Conservation (phyloP, 2,797 vertebrate genomes). For the Florisuga fusca region DNA sequence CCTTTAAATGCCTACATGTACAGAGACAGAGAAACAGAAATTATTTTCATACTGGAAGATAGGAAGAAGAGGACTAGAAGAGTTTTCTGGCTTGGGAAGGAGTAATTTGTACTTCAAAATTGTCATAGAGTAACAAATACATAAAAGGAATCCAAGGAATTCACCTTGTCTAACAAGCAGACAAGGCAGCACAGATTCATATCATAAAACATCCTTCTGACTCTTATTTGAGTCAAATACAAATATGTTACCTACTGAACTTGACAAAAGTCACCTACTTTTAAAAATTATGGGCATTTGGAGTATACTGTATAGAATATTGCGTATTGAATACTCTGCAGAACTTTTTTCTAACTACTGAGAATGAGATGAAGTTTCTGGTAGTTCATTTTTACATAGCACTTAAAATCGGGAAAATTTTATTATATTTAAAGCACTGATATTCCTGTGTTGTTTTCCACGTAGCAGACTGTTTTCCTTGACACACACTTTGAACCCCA, state of each 20-base stretch:
- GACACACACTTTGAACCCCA: neutral
- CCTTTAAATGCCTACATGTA: slow-evolving; percentile 12
- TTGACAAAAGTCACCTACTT: neutral
- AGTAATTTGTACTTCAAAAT: neutral
- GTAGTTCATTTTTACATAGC: accelerated
- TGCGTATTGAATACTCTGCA: neutral
- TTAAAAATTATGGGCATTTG: neutral
- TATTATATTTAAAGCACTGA: neutral
- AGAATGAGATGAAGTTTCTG: neutral
- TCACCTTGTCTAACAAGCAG: neutral
- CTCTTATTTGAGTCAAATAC: neutral
- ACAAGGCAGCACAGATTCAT: neutral
- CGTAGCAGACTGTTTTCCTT: neutral
- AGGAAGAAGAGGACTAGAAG: neutral
- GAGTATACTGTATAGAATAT: neutral
- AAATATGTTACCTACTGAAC: neutral
- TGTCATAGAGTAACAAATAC: neutral
- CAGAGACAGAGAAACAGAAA: neutral
- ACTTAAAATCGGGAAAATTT: neutral
- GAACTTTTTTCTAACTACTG: neutral
- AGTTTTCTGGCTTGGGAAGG: neutral
- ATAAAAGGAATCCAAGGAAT: neutral
- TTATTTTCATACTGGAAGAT: neutral
- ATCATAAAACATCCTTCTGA: neutral
- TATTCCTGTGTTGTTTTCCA: neutral